Conservation (phyloP, 2,888 invertebrate species). For the Drosophila vallismaia region DNA sequence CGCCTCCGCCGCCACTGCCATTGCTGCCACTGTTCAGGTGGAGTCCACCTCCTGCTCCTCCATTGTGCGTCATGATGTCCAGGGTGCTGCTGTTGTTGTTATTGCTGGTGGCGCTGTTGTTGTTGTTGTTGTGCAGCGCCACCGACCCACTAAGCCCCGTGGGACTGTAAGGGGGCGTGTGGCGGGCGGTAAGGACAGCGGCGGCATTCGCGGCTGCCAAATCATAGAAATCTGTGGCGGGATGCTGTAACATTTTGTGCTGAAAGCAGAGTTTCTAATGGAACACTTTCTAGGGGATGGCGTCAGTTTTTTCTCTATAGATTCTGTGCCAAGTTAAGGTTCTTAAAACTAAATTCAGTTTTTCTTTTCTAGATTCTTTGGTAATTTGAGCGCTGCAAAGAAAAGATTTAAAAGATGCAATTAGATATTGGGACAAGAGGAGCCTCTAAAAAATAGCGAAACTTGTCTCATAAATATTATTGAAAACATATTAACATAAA, state of each 20-base stretch:
- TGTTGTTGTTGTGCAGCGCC: constrained; percentile 75
- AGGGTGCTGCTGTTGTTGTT: constrained; percentile 76
- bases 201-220: constrained; percentile 83
- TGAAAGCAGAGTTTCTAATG: constrained; percentile 1
- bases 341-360: constrained; percentile 9
- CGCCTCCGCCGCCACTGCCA: constrained; percentile 39
- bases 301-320: not conserved
- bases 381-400: constrained; percentile 70
- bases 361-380: constrained; percentile 50
- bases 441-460: no score
- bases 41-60: constrained; percentile 58
- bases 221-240: constrained; percentile 84
- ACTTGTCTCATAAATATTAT: no score
- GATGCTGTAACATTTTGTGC: constrained; percentile 83
- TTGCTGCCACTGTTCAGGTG: constrained; percentile 67
- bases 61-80: constrained; percentile 83
- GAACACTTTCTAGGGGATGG: constrained; percentile 7
- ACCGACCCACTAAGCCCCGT: constrained; percentile 79
- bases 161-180: constrained; percentile 84
- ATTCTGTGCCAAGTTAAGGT: not conserved
- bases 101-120: constrained; percentile 76
- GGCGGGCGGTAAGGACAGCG: constrained; percentile 82
- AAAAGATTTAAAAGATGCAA: not conserved
- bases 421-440: not conserved
- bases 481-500: not conserved